These are phyloP conservation scores for Lithophane socia DNA, from an alignment of 2,888 invertebrate genomes.

Conservation along the genomic window DNA sequence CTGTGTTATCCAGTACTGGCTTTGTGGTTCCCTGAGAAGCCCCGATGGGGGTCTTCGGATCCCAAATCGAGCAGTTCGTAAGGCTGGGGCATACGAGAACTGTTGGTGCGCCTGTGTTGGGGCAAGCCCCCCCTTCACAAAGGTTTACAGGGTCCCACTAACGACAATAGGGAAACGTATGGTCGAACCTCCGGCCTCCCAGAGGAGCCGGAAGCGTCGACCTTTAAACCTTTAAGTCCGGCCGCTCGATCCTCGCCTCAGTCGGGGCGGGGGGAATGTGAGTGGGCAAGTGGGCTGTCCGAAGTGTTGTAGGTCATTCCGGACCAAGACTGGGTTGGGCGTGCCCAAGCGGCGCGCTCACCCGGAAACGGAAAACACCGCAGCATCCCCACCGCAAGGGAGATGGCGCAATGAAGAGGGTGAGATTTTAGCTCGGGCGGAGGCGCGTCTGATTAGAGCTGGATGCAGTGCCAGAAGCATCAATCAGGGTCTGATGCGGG, in stretches of 20 bases:
- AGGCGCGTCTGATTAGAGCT: too few species aligned
- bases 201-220: conserved; percentile 27
- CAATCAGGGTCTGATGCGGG: too few species aligned
- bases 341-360: too few species aligned
- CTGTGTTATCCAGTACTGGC: neutral
- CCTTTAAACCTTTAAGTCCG: neutral
- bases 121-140: conserved; percentile 15
- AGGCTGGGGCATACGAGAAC: neutral
- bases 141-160: accelerated
- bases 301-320: neutral
- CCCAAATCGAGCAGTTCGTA: neutral
- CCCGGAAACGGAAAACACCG: too few species aligned
- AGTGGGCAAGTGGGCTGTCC: conserved; percentile 2
- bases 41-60: too few species aligned
- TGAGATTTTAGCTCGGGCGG: too few species aligned
- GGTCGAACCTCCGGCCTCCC: conserved; percentile 27
- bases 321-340: too few species aligned
- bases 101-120: neutral
- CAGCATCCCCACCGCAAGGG: too few species aligned
- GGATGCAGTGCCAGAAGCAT: too few species aligned
- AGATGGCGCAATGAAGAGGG: too few species aligned
- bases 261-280: neutral
- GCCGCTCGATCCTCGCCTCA: conserved; percentile 17
- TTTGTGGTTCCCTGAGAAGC: too few species aligned
- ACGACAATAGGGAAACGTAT: accelerated